phyloP scores from a whole-genome alignment of 1,140 invertebrate genomes.

The Magallana gigas region DNA sequence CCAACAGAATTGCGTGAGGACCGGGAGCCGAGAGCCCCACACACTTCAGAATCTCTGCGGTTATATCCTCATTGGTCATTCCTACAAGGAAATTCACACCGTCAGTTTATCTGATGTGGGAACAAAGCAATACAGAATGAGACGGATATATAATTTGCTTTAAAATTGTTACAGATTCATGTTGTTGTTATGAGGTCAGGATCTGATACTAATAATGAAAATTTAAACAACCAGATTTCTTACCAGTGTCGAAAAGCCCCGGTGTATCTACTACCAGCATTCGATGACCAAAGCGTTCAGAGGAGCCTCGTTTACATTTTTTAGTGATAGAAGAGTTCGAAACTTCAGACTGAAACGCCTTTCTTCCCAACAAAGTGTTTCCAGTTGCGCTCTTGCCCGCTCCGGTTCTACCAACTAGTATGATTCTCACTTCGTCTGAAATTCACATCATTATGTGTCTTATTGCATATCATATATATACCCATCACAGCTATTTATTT shows the following conservation, averaged over 20 bases:
- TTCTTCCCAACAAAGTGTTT: conserved; percentile 30
- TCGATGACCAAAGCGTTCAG: conserved; percentile 13
- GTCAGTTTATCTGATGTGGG: too few relatives aligned
- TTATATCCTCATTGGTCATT: conserved; percentile 13
- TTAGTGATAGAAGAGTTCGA: conserved; percentile 33
- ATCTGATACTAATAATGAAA: too few relatives aligned
- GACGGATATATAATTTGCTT: too few relatives aligned
- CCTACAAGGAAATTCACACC: neutral
- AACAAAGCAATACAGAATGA: too few relatives aligned
- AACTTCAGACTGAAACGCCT: conserved; percentile 18
- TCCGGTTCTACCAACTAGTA: conserved; percentile 39
- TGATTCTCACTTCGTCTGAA: conserved; percentile 37
- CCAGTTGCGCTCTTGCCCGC: conserved; percentile 39
- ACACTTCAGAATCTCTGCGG: conserved; percentile 54
- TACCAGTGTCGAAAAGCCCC: conserved; percentile 40
- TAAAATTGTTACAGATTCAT: too few relatives aligned
- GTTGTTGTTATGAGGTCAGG: too few relatives aligned
- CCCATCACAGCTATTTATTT: too few relatives aligned
- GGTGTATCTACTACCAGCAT: conserved; percentile 42
- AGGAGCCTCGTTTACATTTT: conserved; percentile 31
- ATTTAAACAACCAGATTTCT: neutral
- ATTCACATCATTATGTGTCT: neutral
- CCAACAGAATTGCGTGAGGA: conserved; percentile 57
- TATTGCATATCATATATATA: too few relatives aligned
- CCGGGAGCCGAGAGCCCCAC: conserved; percentile 55